Percentiles rank a stretch among this genome's conserved stretches.
These are phyloP conservation scores for Lamellibrachia columna DNA, from an alignment of 2,888 invertebrate species.

Conservation along the genomic window DNA sequence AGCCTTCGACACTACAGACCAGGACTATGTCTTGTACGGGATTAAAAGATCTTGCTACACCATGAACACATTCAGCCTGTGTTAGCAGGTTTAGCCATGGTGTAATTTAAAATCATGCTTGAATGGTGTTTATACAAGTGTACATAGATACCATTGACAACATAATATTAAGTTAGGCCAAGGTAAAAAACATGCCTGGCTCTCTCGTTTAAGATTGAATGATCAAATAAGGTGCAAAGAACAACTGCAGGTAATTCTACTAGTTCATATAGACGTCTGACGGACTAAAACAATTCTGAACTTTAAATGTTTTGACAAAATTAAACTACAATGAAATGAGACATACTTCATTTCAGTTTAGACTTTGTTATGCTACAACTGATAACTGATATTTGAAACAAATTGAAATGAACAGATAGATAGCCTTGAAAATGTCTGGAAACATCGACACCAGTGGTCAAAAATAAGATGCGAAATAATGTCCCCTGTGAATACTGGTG, in stretches of 20 bases:
- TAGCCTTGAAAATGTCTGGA: neutral
- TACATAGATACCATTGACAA: neutral
- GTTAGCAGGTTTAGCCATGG: neutral
- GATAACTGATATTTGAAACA: neutral
- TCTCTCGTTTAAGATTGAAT: neutral
- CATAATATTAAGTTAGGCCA: neutral
- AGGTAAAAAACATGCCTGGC: neutral
- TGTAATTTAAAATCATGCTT: neutral
- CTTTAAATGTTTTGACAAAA: neutral
- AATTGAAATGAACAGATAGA: neutral
- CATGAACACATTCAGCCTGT: neutral
- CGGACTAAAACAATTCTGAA: no score
- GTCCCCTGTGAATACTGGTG: neutral
- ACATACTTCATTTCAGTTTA: neutral
- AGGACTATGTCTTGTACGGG: neutral
- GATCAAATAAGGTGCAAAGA: neutral
- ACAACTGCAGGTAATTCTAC: no score
- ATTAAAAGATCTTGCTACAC: neutral
- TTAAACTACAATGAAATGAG: neutral
- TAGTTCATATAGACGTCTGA: no score
- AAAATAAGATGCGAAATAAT: neutral
- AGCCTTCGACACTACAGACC: neutral
- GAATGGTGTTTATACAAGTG: neutral
- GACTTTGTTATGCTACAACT: neutral
- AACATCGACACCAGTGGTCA: neutral